Percentiles rank a stretch among this genome's conserved stretches.
phyloP scores from a whole-genome alignment of 2,113 vertebrate genomes.

The Noctilio leporinus region DNA sequence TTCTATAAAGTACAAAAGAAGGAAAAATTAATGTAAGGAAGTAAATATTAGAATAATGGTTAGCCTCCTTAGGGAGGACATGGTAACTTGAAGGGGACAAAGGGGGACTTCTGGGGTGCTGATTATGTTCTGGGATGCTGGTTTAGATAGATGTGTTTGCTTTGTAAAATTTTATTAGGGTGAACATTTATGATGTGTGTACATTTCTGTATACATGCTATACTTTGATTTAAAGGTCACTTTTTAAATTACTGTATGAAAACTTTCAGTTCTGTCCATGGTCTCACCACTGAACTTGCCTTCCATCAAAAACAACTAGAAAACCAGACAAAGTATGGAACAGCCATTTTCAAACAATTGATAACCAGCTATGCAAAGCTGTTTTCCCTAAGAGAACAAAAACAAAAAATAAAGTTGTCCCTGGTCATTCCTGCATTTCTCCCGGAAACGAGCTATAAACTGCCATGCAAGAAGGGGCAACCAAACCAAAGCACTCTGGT shows the following conservation, averaged over 20 bases:
- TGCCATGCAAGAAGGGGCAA: neutral
- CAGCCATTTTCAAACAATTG: conserved; percentile 3
- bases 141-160: neutral
- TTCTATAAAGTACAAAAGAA: neutral
- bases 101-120: neutral
- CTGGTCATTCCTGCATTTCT: neutral
- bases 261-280: neutral
- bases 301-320: conserved; percentile 6
- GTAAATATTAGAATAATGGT: neutral
- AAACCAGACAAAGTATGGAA: conserved; percentile 20
- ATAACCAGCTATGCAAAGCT: neutral
- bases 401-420: neutral
- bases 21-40: neutral
- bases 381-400: neutral
- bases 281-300: neutral
- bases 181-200: neutral
- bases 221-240: neutral
- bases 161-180: neutral
- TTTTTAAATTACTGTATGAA: neutral
- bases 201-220: neutral
- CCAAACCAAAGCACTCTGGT: neutral
- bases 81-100: neutral
- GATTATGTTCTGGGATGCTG: neutral
- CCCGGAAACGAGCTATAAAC: neutral
- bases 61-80: neutral